Percentiles rank a stretch among this genome's conserved stretches.
These are phyloP conservation scores for Falco naumanni DNA, from an alignment of 2,797 vertebrate species.

Conservation along the genomic window DNA sequence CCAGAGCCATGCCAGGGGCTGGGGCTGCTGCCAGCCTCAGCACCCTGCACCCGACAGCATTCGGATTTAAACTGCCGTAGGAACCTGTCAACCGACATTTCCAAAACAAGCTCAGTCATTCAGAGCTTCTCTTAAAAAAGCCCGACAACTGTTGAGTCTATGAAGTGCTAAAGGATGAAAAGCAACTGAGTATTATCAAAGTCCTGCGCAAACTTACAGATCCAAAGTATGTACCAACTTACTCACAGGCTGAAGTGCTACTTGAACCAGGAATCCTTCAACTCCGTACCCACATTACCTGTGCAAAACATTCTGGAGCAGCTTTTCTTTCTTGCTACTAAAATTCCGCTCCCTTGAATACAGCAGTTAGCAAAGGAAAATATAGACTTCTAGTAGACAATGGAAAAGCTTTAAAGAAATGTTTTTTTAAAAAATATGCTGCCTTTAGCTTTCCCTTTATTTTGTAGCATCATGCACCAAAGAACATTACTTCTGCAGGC, in stretches of 20 bases:
- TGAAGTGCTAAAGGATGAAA: not conserved
- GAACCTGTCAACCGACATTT: accelerated
- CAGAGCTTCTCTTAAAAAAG: not conserved
- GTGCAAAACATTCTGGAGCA: not conserved
- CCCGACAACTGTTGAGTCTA: not conserved
- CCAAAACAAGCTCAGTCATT: not conserved
- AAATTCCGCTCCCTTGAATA: not conserved
- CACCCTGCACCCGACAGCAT: not conserved
- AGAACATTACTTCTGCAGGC: conserved; percentile 34
- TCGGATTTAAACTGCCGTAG: not conserved
- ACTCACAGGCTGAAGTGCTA: not conserved
- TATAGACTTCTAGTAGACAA: not conserved
- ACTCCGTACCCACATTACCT: accelerated
- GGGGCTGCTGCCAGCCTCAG: not conserved
- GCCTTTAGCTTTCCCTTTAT: not conserved
- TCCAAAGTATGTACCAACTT: not conserved
- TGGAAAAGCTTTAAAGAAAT: not conserved
- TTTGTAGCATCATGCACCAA: conserved; percentile 52
- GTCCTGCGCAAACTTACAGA: not conserved
- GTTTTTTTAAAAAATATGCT: not conserved
- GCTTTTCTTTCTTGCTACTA: not conserved
- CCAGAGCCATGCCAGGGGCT: not conserved
- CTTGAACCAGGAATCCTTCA: not conserved
- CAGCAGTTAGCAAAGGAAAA: not conserved
- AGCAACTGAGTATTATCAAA: accelerated